Base-by-base conservation (phyloP, 2,113 vertebrate species). In the Cygnus buccinator region DNA sequence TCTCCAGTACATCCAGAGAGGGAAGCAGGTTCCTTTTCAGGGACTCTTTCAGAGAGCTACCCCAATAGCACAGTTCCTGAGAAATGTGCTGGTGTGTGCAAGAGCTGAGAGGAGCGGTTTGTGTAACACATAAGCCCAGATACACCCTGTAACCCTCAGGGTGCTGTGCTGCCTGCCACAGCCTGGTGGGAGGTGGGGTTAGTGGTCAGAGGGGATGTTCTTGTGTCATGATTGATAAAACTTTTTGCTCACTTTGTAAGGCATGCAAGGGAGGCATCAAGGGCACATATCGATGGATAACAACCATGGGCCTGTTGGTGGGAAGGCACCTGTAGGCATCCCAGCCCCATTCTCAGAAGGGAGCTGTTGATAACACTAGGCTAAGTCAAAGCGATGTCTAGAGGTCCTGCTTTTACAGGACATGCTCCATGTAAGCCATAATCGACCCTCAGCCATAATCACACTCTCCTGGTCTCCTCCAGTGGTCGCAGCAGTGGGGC, bases 401-500 rank as follows among this genome's bases (percentile, higher is more conserved):
- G 61, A 61, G 22, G 23, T 39, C 61, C n/a, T 71, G 46, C n/a
- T 80, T 85, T 62, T 79, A n/a, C 28, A 68, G 58, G 46, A 37
- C 8, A 0, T 15, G 13, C 25, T 9, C 33, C 14, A 9, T 19
- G 29, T 55, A 75, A 44, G 31, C 39, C 46, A 48, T 48, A 48
- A 48, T 48, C 20, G 57, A 21, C 33, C 18, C 20, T 19, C 10
- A 68, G 12, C n/a, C 5, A 6, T 16, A n/a, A 73, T 19, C 10
- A 7, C 19, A 91, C 25, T 83, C 21, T 33, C 54, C n/a, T 89
- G 75, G 22, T 91, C 70, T 54, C 61, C 95, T 88, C 18, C 92
- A 97, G 97, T 91, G 89, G 52, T 63, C 65, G 78, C 76, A 65
- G 95, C 94, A 3, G 2, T 98, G 12, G 99, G 99, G 28, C 99